Conservation (phyloP, 2,888 invertebrate species). For the Clivina fossor region DNA sequence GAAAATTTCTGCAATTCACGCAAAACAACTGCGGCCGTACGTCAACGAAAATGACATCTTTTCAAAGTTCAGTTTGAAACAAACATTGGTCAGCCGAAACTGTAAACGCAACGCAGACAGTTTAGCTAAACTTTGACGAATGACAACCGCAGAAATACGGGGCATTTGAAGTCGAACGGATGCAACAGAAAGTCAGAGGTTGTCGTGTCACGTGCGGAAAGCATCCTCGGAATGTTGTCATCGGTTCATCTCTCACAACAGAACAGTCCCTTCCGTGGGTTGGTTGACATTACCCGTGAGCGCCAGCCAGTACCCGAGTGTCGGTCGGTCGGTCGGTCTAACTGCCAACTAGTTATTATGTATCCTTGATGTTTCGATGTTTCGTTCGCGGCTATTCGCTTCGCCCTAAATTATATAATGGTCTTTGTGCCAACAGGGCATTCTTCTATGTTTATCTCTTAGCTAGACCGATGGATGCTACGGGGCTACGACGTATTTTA, state of each 20-base stretch:
- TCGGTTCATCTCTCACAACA: background rate
- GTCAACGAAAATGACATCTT: too few relatives aligned
- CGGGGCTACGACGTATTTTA: constrained; percentile 12
- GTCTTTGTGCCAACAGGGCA: constrained; percentile 20
- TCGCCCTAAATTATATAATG: constrained; percentile 28
- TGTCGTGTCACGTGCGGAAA: constrained; percentile 7
- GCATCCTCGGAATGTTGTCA: constrained; percentile 12
- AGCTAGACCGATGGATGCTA: background rate
- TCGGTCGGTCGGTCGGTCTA: background rate
- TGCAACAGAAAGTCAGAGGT: background rate
- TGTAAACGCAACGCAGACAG: background rate
- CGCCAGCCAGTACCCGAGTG: too few relatives aligned
- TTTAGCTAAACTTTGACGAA: background rate
- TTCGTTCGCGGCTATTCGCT: too few relatives aligned
- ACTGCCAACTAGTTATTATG: constrained; percentile 23
- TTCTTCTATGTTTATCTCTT: constrained; percentile 12
- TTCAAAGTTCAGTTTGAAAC: too few relatives aligned
- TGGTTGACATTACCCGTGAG: constrained; percentile 18
- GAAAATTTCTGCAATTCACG: too few relatives aligned
- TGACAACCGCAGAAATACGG: background rate
- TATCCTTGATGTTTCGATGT: constrained; percentile 9
- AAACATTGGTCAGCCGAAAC: background rate
- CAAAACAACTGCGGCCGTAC: too few relatives aligned
- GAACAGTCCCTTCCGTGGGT: background rate
- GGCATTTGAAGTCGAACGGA: background rate